Conservation (phyloP, 2,888 invertebrate species). For the Microdon myrmicae region DNA sequence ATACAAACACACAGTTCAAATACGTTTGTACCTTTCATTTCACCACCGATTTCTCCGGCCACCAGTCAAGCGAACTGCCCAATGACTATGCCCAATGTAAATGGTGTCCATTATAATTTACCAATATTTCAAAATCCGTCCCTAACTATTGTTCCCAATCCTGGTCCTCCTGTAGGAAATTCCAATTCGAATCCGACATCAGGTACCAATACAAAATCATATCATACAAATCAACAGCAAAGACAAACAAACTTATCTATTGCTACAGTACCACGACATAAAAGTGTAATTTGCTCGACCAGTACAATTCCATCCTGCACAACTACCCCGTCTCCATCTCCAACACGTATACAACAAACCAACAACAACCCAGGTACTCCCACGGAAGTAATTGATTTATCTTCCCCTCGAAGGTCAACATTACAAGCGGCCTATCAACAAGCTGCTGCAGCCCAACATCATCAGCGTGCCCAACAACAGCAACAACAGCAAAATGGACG, state of each 20-base stretch:
- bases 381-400: slow-evolving; percentile 69
- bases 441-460: slow-evolving; percentile 55
- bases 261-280: slow-evolving; percentile 56
- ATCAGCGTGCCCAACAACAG: slow-evolving; percentile 58
- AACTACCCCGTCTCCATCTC: slow-evolving; percentile 55
- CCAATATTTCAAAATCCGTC: slow-evolving; percentile 54
- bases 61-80: slow-evolving; percentile 46
- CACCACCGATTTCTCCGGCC: slow-evolving; percentile 64
- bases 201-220: slow-evolving; percentile 42
- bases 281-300: slow-evolving; percentile 65
- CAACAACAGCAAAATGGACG: slow-evolving; percentile 53
- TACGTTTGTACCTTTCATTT: slow-evolving; percentile 62
- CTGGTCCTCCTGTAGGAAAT: slow-evolving; percentile 62
- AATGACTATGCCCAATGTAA: slow-evolving; percentile 15
- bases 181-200: slow-evolving; percentile 44
- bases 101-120: slow-evolving; percentile 20
- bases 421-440: slow-evolving; percentile 59
- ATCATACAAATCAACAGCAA: slow-evolving; percentile 33
- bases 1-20: slow-evolving; percentile 63
- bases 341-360: slow-evolving; percentile 56
- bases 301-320: slow-evolving; percentile 55
- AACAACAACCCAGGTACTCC: slow-evolving; percentile 54
- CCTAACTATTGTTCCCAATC: slow-evolving; percentile 61
- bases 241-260: slow-evolving; percentile 27
- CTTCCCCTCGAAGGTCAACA: slow-evolving; percentile 68